These are phyloP conservation scores for Drosophila pseudotalamancana DNA, from an alignment of 2,888 invertebrate species.

Conservation along the genomic window DNA sequence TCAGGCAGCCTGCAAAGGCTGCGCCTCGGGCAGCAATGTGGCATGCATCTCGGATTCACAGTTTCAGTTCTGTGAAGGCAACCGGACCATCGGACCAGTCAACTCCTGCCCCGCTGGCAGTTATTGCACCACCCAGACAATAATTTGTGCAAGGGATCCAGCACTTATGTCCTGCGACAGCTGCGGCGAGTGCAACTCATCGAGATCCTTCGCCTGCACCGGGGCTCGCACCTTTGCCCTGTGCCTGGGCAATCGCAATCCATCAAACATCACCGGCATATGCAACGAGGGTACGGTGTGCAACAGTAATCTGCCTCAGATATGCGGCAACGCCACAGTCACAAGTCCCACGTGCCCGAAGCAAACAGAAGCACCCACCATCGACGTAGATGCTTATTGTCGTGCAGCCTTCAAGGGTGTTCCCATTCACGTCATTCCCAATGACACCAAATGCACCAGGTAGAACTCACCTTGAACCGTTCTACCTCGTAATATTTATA, in stretches of 20 bases:
- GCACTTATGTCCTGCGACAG: slow-evolving; percentile 44
- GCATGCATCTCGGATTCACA: slow-evolving; percentile 66
- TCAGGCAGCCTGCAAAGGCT: slow-evolving; percentile 56
- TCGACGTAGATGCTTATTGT: slow-evolving; percentile 3
- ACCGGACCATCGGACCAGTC: slow-evolving; percentile 33
- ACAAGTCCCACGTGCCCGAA: slow-evolving; percentile 22
- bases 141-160: slow-evolving; percentile 31
- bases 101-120: slow-evolving; percentile 48
- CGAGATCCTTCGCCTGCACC: slow-evolving; percentile 65
- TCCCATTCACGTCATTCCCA: slow-evolving; percentile 16
- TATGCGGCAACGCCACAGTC: slow-evolving; percentile 24
- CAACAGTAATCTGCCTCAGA: slow-evolving; percentile 6
- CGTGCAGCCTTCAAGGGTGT: background rate
- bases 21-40: slow-evolving; percentile 32
- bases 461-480: too few relatives aligned
- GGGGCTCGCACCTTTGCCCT: slow-evolving; percentile 55
- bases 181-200: slow-evolving; percentile 60
- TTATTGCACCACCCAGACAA: slow-evolving; percentile 37
- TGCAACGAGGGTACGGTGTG: slow-evolving; percentile 40
- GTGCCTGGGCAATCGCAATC: slow-evolving; percentile 52
- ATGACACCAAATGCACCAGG: slow-evolving; percentile 35
- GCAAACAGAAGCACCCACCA: background rate
- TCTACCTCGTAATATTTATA: too few relatives aligned
- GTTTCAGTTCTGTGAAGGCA: slow-evolving; percentile 57
- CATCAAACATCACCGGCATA: slow-evolving; percentile 30